These are phyloP conservation scores for Polietes domitor DNA, from an alignment of 2,888 invertebrate genomes.

Conservation along the genomic window DNA sequence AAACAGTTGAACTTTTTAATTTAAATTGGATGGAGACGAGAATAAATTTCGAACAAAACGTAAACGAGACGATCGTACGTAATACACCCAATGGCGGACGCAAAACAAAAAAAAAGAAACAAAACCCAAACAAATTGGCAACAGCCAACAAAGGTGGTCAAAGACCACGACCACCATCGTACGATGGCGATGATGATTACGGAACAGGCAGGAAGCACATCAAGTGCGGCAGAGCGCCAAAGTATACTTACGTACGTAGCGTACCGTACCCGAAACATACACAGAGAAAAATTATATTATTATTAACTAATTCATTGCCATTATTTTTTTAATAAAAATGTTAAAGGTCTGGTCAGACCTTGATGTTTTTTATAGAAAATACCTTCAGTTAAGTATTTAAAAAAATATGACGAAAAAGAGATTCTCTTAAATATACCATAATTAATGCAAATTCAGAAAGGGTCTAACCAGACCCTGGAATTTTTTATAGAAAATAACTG, in stretches of 20 bases:
- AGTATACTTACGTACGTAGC: not conserved
- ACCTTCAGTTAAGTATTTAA: no score
- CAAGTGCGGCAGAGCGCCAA: not conserved
- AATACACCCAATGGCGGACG: not conserved
- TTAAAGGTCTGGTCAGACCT: no score
- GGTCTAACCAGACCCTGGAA: no score
- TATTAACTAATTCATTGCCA: no score
- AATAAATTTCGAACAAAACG: not conserved
- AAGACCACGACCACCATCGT: not conserved
- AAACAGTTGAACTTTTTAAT: constrained; percentile 10
- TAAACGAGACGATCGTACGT: not conserved
- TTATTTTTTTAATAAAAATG: no score
- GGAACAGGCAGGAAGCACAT: not conserved
- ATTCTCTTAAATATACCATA: no score
- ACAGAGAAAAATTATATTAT: no score
- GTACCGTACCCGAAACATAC: not conserved
- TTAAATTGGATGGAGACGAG: not conserved
- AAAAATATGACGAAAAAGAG: no score
- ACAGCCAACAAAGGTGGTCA: not conserved
- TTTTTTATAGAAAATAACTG: no score
- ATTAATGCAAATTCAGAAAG: no score
- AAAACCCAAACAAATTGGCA: not conserved
- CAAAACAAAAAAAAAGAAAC: not conserved
- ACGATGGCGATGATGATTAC: not conserved
- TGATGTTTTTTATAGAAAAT: no score